A percentile compares a stretch with the other conserved stretches of the same genome.
phyloP scores from a whole-genome alignment of 2,797 vertebrate species.

The Acomys russatus region DNA sequence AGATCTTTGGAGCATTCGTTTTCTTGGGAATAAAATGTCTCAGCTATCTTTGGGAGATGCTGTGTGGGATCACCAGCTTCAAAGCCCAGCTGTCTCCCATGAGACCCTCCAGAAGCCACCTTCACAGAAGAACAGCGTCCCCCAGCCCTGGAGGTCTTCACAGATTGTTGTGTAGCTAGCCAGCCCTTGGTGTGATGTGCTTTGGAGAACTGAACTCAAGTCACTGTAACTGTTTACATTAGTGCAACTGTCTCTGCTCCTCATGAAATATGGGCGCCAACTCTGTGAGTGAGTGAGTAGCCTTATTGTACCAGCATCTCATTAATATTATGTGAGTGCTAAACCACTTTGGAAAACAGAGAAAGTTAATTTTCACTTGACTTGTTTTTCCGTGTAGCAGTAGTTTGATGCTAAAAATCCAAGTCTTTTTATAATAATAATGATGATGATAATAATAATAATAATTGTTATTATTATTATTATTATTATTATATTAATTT shows the following conservation, averaged over 20 bases:
- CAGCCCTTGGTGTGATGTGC: not conserved
- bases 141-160: not conserved
- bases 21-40: not conserved
- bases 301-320: not conserved
- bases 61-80: not conserved
- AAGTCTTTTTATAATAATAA: not conserved
- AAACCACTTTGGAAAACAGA: not conserved
- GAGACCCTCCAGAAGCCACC: not conserved
- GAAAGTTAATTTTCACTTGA: not conserved
- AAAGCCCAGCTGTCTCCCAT: not conserved
- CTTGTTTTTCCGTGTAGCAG: not conserved
- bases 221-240: not conserved
- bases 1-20: not conserved
- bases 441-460: not conserved
- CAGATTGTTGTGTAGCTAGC: not conserved
- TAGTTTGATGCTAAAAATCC: conserved; percentile 11
- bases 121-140: not conserved
- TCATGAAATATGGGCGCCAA: not conserved
- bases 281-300: not conserved
- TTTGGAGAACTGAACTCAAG: not conserved
- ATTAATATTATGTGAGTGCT: not conserved
- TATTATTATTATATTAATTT: too few relatives aligned
- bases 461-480: too few relatives aligned
- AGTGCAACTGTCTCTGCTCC: not conserved
- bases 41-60: not conserved